Base-by-base conservation (phyloP, 2,113 vertebrate genomes). In the Narcine bancroftii region DNA sequence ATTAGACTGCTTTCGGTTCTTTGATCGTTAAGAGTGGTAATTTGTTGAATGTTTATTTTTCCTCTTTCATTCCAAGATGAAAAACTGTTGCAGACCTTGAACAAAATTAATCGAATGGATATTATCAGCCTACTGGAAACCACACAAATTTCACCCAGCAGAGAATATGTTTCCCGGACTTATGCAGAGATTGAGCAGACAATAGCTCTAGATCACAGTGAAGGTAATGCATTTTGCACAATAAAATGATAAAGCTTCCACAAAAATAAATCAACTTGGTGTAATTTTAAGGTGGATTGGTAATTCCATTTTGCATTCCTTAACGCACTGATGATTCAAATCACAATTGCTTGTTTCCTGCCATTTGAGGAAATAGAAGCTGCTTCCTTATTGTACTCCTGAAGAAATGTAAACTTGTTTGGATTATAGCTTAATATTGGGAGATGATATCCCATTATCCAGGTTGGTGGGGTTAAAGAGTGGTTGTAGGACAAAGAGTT, bases 61-160 rank as follows among this genome's bases (percentile, higher is more conserved):
- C 1, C 42, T 45, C 39, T 33, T 47, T 91, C 24, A 47, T 91
- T 91, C 26, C 39, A 69, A 99, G 98, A 99, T 94, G 94, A 94
- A 39, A 95, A 91, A 53, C 95, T 99, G 93, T 97, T 97, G 65
- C 95, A 96, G 26, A 97, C 96, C 93, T 96, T 99, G 42, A 99
- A 97, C 0, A 98, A 98, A 95, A 99, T 99, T 95, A 99, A 99
- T 93, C 96, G 98, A 10, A 99, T 99, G 98, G 98, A 99, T 94
- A 99, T 99, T 0, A 98, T 99, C 92, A 98, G 99, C 93, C 96
- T 99, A 26, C 97, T 99, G 95, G 96, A 99, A 95, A 96, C 95
- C 93, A 97, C 96, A 73, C 95, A 96, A 29, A 94, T 95, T 6
- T 96, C 97, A 93, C 95, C 96, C 1, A 47, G 92, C 92, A 95